These are phyloP conservation scores for Drosophila pseudotakahashii DNA, from an alignment of 2,888 invertebrate species.

Conservation along the genomic window DNA sequence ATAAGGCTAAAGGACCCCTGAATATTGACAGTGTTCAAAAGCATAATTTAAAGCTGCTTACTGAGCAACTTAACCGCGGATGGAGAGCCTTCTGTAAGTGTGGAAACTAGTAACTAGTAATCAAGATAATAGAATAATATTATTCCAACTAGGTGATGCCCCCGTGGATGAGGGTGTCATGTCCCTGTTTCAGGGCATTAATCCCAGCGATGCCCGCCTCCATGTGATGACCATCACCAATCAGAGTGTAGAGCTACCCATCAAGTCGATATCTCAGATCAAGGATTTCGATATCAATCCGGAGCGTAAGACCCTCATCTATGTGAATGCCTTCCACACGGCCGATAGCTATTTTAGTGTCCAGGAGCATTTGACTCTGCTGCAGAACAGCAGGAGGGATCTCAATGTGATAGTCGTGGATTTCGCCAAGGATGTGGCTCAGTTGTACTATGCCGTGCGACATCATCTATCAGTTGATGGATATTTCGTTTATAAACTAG, in stretches of 20 bases:
- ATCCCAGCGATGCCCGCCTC: conserved; percentile 78
- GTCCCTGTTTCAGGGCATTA: conserved; percentile 76
- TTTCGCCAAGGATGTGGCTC: conserved; percentile 74
- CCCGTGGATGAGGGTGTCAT: conserved; percentile 81
- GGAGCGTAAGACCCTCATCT: conserved; percentile 74
- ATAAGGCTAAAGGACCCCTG: not conserved
- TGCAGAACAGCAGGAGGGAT: conserved; percentile 74
- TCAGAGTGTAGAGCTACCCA: conserved; percentile 77
- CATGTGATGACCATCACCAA: conserved; percentile 79
- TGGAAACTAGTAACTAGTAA: too few relatives aligned
- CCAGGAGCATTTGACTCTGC: conserved; percentile 70
- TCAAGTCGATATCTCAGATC: conserved; percentile 75
- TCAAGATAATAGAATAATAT: not conserved
- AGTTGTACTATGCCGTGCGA: conserved; percentile 79
- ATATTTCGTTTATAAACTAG: conserved; percentile 73
- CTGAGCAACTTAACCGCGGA: conserved; percentile 68
- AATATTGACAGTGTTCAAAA: conserved; percentile 67
- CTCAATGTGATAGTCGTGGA: conserved; percentile 79
- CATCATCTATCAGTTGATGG: conserved; percentile 77
- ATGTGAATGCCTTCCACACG: conserved; percentile 78
- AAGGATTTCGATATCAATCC: conserved; percentile 77
- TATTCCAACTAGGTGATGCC: conserved; percentile 67
- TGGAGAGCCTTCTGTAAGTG: conserved; percentile 80
- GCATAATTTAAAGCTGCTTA: conserved; percentile 68
- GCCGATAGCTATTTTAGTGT: conserved; percentile 77